These are phyloP conservation scores for Mizuhopecten yessoensis DNA, from an alignment of 1,140 invertebrate genomes.

Conservation along the genomic window DNA sequence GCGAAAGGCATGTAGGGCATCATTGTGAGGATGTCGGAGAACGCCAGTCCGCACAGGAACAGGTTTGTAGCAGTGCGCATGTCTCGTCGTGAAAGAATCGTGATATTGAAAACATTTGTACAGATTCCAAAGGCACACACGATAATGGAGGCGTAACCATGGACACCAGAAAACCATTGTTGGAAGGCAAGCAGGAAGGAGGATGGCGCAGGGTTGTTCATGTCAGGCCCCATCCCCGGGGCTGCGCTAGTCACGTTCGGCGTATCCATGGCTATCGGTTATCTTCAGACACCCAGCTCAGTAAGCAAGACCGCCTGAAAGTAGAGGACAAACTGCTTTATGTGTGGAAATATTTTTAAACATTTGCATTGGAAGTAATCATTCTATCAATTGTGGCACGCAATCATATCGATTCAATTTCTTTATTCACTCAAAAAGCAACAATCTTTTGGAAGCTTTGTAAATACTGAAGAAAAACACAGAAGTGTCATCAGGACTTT, in stretches of 20 bases:
- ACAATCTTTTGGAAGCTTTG: neutral
- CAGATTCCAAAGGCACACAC: constrained; percentile 94
- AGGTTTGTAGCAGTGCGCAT: constrained; percentile 92
- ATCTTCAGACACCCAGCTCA: neutral
- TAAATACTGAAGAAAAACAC: no score
- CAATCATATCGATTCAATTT: constrained; percentile 22
- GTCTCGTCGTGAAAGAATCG: constrained; percentile 93
- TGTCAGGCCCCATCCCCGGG: neutral
- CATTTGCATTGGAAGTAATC: neutral
- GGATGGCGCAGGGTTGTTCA: neutral
- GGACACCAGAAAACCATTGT: constrained; percentile 84
- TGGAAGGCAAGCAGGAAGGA: constrained; percentile 51
- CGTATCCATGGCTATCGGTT: neutral
- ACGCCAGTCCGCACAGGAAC: constrained; percentile 92
- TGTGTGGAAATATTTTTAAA: neutral
- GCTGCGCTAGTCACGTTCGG: neutral
- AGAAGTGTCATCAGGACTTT: neutral
- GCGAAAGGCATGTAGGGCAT: constrained; percentile 93
- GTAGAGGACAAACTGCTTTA: neutral
- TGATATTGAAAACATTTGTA: constrained; percentile 94
- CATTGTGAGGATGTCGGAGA: constrained; percentile 94
- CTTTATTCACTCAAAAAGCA: neutral
- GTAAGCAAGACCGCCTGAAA: neutral
- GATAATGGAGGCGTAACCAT: constrained; percentile 89
- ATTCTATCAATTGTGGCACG: neutral